These are phyloP conservation scores for Prorops nasuta DNA, from an alignment of 1,140 invertebrate genomes.

Conservation along the genomic window DNA sequence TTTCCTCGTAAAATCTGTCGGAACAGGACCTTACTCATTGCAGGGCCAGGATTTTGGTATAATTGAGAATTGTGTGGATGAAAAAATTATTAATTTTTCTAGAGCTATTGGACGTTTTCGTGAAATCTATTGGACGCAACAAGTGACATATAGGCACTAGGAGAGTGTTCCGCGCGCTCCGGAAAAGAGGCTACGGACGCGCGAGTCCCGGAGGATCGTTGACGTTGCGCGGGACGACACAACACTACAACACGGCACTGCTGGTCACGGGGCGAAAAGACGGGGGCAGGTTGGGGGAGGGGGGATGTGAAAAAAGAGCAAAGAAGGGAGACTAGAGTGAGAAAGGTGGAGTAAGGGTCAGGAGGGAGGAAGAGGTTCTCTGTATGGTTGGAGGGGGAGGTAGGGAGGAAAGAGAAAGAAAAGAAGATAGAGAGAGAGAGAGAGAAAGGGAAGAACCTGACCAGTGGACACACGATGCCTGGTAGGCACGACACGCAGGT, in stretches of 20 bases:
- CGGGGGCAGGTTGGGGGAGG: not conserved
- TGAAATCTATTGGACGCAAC: too few species aligned
- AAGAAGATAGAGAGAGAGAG: conserved; percentile 4
- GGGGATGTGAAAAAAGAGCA: not conserved
- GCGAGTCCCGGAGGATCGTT: not conserved
- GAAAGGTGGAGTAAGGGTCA: conserved; percentile 2
- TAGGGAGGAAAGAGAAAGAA: conserved; percentile 1
- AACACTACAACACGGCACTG: not conserved
- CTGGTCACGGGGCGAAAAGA: not conserved
- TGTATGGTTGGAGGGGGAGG: too few species aligned
- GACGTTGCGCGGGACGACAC: not conserved
- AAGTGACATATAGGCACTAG: too few species aligned
- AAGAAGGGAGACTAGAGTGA: not conserved
- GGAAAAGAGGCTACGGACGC: not conserved
- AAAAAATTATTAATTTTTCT: too few species aligned
- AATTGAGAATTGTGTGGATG: too few species aligned
- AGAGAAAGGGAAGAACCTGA: conserved; percentile 33
- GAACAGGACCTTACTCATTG: too few species aligned
- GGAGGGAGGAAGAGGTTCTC: not conserved
- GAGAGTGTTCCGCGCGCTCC: not conserved
- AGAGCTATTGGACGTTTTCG: too few species aligned
- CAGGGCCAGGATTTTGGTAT: too few species aligned
- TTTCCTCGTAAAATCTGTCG: too few species aligned
- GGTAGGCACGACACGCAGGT: conserved; percentile 35
- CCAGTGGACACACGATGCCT: conserved; percentile 31